Evolutionary conservation across 1,140 invertebrate genomes (phyloP).

Genomic region (Melipona quadrifasciata): DNA sequence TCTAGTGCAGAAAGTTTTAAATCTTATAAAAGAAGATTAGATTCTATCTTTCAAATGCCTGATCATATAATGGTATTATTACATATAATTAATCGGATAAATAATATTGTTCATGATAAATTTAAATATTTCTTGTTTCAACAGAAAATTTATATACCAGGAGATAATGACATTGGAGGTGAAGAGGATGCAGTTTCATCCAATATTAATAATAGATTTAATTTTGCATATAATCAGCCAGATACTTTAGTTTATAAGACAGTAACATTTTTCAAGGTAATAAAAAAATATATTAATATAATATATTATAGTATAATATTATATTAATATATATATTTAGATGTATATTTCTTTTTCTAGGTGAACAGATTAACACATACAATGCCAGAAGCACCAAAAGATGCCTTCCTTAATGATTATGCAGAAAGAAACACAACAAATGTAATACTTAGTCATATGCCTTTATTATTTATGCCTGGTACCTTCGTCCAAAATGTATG

Average conservation of each 20-base stretch:
- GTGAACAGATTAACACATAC: constrained; percentile 86
- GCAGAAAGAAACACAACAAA: constrained; percentile 83
- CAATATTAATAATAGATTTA: constrained; percentile 90
- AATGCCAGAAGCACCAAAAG: constrained; percentile 78
- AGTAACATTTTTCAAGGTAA: constrained; percentile 84
- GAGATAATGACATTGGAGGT: constrained; percentile 97
- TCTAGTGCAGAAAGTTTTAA: constrained; percentile 87
- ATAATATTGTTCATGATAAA: neutral
- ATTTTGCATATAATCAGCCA: constrained; percentile 88
- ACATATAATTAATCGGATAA: neutral
- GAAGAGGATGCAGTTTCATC: constrained; percentile 90
- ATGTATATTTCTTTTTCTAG: constrained; percentile 80
- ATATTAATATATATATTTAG: neutral
- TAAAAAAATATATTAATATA: neutral
- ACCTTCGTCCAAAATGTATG: constrained; percentile 84
- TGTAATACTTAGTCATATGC: constrained; percentile 88
- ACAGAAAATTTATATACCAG: constrained; percentile 93
- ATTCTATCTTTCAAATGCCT: constrained; percentile 86
- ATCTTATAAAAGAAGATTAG: constrained; percentile 87
- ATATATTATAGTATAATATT: neutral
- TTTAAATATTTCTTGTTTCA: constrained; percentile 58
- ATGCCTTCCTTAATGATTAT: constrained; percentile 84
- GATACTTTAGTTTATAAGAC: constrained; percentile 84
- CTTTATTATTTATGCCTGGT: constrained; percentile 85
- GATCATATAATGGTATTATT: constrained; percentile 82